A percentile compares a stretch with the other conserved stretches of the same genome.
Evolutionary conservation across 2,797 vertebrate species (phyloP).

Genomic region (Antrozous pallidus): DNA sequence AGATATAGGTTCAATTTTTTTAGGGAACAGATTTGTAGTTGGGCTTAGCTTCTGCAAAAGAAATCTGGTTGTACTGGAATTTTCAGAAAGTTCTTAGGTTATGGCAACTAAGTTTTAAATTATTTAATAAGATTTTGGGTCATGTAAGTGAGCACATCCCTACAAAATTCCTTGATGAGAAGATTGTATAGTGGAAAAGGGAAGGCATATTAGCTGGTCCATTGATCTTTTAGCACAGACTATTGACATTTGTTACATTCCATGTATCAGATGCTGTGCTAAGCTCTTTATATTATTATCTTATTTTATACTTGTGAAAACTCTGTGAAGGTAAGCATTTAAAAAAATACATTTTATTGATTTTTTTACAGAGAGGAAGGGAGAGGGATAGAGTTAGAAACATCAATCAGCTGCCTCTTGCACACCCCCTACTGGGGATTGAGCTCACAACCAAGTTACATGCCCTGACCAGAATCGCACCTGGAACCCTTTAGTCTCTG

Average conservation of each 20-base stretch:
- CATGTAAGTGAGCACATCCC: background rate
- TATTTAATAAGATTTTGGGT: background rate
- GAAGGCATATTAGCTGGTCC: background rate
- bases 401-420: too few species aligned
- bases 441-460: too few species aligned
- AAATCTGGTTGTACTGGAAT: background rate
- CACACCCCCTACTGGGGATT: too few species aligned
- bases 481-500: too few species aligned
- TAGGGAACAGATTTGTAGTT: background rate
- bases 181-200: background rate
- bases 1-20: background rate
- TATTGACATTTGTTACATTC: background rate
- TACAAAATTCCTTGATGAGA: background rate
- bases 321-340: constrained; percentile 1
- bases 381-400: too few species aligned
- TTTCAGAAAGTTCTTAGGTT: constrained; percentile 4
- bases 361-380: too few species aligned
- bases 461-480: too few species aligned
- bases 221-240: background rate
- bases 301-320: constrained; percentile 16
- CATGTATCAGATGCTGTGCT: background rate
- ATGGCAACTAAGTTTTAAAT: constrained; percentile 10
- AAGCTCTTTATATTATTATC: background rate
- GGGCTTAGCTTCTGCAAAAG: background rate
- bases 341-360: background rate